phyloP scores from a whole-genome alignment of 2,113 vertebrate genomes.

The Anoplopoma fimbria region DNA sequence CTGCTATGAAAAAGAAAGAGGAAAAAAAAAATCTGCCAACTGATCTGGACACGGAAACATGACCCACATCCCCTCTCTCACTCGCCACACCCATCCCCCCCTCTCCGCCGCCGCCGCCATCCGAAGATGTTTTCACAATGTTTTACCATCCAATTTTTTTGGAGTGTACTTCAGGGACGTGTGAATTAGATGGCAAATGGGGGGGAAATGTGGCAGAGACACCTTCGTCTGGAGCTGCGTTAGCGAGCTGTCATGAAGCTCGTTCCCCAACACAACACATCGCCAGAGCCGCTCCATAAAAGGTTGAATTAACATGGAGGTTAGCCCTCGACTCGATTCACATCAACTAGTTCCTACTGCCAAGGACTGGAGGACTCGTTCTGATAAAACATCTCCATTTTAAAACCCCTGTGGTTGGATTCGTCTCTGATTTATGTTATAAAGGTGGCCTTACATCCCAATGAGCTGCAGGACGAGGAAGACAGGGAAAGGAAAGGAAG shows the following conservation, averaged over 20 bases:
- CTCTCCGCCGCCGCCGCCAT: slow-evolving; percentile 25
- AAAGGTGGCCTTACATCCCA: slow-evolving; percentile 48
- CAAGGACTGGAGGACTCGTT: slow-evolving; percentile 44
- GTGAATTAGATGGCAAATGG: slow-evolving; percentile 84
- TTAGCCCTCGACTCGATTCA: slow-evolving; percentile 70
- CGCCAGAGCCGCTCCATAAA: slow-evolving; percentile 61
- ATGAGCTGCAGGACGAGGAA: slow-evolving; percentile 3
- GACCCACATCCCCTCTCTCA: slow-evolving; percentile 54
- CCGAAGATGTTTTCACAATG: slow-evolving; percentile 82
- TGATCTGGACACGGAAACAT: slow-evolving; percentile 70
- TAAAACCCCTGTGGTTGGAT: slow-evolving; percentile 65
- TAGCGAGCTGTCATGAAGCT: slow-evolving; percentile 83
- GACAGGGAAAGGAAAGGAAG: background rate
- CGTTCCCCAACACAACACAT: no score
- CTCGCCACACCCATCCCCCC: slow-evolving; percentile 37
- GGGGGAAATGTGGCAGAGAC: slow-evolving; percentile 78
- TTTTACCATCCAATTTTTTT: slow-evolving; percentile 77
- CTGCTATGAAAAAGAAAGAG: slow-evolving; percentile 33
- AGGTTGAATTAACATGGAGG: slow-evolving; percentile 78
- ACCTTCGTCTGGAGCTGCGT: slow-evolving; percentile 76
- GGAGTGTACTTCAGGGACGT: slow-evolving; percentile 77
- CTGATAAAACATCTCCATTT: slow-evolving; percentile 69
- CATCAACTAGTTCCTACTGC: slow-evolving; percentile 52
- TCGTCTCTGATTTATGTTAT: slow-evolving; percentile 59
- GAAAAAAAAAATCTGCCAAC: slow-evolving; percentile 47